Evolutionary conservation across 2,888 invertebrate genomes (phyloP), one percentile per base, ranked within the genome.

Genomic region (Amaurobius ferox): DNA sequence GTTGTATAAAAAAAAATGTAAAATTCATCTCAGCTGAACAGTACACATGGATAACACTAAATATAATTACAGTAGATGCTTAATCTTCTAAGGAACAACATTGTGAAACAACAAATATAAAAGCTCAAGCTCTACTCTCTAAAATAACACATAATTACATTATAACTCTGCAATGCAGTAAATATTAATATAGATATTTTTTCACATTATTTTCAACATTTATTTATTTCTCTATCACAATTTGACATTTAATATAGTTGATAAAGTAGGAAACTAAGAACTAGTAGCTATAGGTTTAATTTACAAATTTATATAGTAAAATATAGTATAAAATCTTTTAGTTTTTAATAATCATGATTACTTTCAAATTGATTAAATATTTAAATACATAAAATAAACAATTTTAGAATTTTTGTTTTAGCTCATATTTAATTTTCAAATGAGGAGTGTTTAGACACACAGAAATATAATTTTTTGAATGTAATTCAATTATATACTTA

Each of bases 91-190:
- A 55, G 55, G 19, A 55, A 55, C 23, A 55, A 23, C 55, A 55
- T 44, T 55, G 23, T 55, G 55, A 55, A 44, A 55, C 55, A 55
- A 55, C 55, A 55, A 55, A 55, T 55, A 55, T 55, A 55, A 55
- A 35, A 23, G 55, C 55, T 55, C 23, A 55, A 55, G 55, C 55
- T 55, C 55, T 55, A 55, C 55, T 55, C 6, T 19, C 55, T 55
- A 55, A 23, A 55, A 23, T 55, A 55, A 55, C 23, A 55, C 23
- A 55, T 55, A 55, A 23, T 23, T 55, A 55, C 11, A 23, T 7
- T 3, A 19, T 55, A 23, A 55, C 19, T 19, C 55, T 23, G 55
- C 55, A 55, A 19, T 55, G 5, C 16, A 55, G 23, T 55, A 55
- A 2, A 1, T 5, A 23, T 23, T 23, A 5, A 5, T 23, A 55